Conservation (phyloP, 2,797 vertebrate species). For the Silurus aristotelis region DNA sequence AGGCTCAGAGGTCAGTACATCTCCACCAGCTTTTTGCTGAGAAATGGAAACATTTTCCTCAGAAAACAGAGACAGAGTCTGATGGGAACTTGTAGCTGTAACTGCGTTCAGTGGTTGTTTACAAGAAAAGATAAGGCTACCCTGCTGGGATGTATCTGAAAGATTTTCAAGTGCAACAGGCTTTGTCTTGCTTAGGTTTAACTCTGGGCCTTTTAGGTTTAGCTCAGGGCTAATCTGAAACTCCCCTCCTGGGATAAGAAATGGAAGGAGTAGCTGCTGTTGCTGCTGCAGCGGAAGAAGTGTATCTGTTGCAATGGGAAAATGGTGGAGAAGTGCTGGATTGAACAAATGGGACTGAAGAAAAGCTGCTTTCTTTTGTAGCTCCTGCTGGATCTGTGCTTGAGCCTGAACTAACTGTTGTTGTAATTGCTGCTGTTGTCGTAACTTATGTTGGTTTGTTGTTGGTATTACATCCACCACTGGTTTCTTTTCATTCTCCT, state of each 20-base stretch:
- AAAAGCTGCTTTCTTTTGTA: constrained; percentile 90
- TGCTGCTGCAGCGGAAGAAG: constrained; percentile 89
- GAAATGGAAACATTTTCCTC: constrained; percentile 57
- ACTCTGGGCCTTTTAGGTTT: constrained; percentile 77
- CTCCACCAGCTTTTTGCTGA: constrained; percentile 74
- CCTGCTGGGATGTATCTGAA: constrained; percentile 57
- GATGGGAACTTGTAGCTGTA: constrained; percentile 51
- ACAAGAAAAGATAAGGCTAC: constrained; percentile 47
- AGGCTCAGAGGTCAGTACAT: constrained; percentile 61
- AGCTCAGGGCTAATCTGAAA: constrained; percentile 90
- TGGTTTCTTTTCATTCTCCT: constrained; percentile 87
- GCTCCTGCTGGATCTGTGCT: constrained; percentile 89
- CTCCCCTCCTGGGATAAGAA: constrained; percentile 93
- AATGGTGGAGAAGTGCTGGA: constrained; percentile 87
- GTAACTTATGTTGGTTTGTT: constrained; percentile 86
- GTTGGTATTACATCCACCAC: constrained; percentile 88
- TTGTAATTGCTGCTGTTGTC: constrained; percentile 72
- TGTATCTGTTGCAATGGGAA: constrained; percentile 88
- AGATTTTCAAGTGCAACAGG: constrained; percentile 76
- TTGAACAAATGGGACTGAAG: constrained; percentile 93
- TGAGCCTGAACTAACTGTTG: constrained; percentile 86
- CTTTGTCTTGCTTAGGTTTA: constrained; percentile 73
- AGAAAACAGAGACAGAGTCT: constrained; percentile 69
- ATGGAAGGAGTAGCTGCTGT: constrained; percentile 93
- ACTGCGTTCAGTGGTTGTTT: constrained; percentile 63